phyloP scores from a whole-genome alignment of 1,140 invertebrate genomes.

The Drosophila nigrodunni region DNA sequence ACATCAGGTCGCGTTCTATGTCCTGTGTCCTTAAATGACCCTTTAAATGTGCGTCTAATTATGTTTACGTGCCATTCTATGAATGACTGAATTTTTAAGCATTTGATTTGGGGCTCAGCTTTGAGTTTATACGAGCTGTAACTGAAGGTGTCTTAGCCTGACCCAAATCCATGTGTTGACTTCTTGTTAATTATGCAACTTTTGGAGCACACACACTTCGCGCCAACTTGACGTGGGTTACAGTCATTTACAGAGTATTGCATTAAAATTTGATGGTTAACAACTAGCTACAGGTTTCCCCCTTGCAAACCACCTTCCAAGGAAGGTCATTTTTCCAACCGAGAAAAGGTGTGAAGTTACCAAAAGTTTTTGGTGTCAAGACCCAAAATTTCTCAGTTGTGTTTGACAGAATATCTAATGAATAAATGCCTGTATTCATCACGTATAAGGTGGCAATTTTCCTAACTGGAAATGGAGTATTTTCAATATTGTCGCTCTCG shows the following conservation, averaged over 20 bases:
- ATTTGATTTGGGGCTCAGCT: slow-evolving; percentile 28
- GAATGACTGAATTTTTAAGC: slow-evolving; percentile 68
- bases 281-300: slow-evolving; percentile 18
- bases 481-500: slow-evolving; percentile 2
- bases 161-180: slow-evolving; percentile 73
- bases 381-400: slow-evolving; percentile 2
- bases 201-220: slow-evolving; percentile 38
- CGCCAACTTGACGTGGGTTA: slow-evolving; percentile 44
- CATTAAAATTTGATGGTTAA: slow-evolving; percentile 61
- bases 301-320: too few species aligned
- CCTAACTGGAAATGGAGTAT: neutral
- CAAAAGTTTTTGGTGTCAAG: slow-evolving; percentile 29
- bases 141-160: slow-evolving; percentile 15
- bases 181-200: slow-evolving; percentile 74
- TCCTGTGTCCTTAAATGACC: slow-evolving; percentile 69
- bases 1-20: slow-evolving; percentile 32
- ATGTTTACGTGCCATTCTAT: slow-evolving; percentile 70
- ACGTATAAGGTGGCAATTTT: slow-evolving; percentile 4
- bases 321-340: neutral
- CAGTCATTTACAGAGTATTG: slow-evolving; percentile 36
- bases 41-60: slow-evolving; percentile 81
- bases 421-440: slow-evolving; percentile 18
- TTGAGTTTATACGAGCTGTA: neutral
- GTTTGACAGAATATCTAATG: slow-evolving; percentile 34
- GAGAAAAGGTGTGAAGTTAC: slow-evolving; percentile 10